Evolutionary conservation across 2,113 vertebrate species (phyloP), one percentile per base, ranked within the genome.

Genomic region (Morone saxatilis): DNA sequence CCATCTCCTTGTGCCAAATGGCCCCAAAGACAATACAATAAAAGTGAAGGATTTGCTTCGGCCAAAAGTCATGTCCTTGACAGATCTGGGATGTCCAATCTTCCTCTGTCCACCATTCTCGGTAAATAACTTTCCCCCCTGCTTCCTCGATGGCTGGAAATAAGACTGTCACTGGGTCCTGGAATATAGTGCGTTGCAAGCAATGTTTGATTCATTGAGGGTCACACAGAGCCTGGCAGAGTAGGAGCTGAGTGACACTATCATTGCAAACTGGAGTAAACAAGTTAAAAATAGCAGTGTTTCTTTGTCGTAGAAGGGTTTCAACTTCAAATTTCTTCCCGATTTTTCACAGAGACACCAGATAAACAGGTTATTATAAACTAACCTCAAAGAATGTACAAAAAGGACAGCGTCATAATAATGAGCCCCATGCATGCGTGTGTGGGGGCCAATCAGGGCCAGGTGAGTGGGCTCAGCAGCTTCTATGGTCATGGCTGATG

Each of bases 31-130:
- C 82, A 89, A 87, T 74, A 73, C 86, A 83, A 87, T 89, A 72
- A 84, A 81, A 81, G 78, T 84, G 84, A 89, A 40, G 63, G 77
- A 90, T 91, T 77, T 60, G 31, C 82, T 85, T 78, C 36, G 72
- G 71, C 50, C 72, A 67, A 78, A 88, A 90, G 89, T 80, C 75
- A 56, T 57, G 75, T 87, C 57, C 87, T 85, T 87, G 92, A 93
- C 87, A 84, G 80, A 93, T 91, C 87, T 74, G 75, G 69, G 80
- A 80, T 77, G 82, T 87, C 87, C 90, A 87, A 86, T 91, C 89
- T 91, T 47, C 76, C 53, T 80, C 61, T 63, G 75, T 78, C 67
- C 76, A 78, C 77, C 71, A 8, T 71, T 88, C 78, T 79, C 69
- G 61, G 83, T 88, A 91, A 92, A 91, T 85, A 89, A 87, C 74